Percentiles rank a stretch among this genome's conserved stretches.
Evolutionary conservation across 2,888 invertebrate genomes (phyloP).

Genomic region (Ophonus ardosiacus): DNA sequence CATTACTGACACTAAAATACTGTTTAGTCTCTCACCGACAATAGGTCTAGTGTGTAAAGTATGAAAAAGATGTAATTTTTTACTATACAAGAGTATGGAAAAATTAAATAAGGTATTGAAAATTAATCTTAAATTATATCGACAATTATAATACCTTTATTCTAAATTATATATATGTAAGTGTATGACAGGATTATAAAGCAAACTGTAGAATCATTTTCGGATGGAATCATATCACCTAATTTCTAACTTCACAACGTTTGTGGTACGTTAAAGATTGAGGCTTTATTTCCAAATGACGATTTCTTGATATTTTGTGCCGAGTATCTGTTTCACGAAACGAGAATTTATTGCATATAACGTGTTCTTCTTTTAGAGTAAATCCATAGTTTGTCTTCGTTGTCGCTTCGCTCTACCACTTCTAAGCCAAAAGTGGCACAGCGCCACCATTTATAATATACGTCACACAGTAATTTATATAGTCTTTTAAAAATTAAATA

Average conservation of each 20-base stretch:
- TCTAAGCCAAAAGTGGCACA: background rate
- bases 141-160: no score
- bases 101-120: no score
- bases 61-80: no score
- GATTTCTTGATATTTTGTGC: conserved; percentile 14
- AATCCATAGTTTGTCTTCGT: conserved; percentile 48
- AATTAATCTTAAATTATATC: no score
- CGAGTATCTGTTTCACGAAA: background rate
- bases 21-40: no score
- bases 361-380: conserved; percentile 1
- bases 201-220: no score
- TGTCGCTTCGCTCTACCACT: background rate
- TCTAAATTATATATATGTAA: no score
- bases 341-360: conserved; percentile 44
- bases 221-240: background rate
- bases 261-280: background rate
- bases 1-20: no score
- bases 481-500: background rate
- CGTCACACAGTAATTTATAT: conserved; percentile 29
- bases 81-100: no score
- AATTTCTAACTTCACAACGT: background rate
- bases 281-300: background rate
- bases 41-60: no score
- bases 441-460: conserved; percentile 28
- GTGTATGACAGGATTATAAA: no score